Evolutionary conservation across 2,888 invertebrate species (phyloP).

Genomic region (Periphyllus acericola): DNA sequence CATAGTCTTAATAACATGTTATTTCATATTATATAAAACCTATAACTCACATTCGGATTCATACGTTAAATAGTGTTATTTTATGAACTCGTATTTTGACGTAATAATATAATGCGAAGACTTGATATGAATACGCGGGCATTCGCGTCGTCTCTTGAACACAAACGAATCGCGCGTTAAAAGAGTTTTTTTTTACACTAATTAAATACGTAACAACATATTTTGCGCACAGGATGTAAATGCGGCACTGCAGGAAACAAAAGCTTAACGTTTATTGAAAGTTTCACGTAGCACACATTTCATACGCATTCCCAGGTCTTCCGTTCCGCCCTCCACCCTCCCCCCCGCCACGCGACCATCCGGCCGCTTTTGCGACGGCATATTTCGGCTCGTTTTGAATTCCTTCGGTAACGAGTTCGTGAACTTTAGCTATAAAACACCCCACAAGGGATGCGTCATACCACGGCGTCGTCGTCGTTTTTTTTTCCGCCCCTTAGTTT

Average conservation of each 20-base stretch:
- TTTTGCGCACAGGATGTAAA: background rate
- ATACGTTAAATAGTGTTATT: background rate
- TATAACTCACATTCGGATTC: no score
- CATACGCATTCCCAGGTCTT: constrained; percentile 13
- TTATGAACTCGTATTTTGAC: background rate
- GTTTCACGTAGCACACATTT: constrained; percentile 33
- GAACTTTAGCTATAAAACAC: constrained; percentile 17
- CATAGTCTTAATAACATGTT: no score
- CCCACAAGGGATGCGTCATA: background rate
- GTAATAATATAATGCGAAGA: background rate
- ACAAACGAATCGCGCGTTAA: no score
- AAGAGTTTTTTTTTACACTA: no score
- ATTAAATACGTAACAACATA: background rate
- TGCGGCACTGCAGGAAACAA: background rate
- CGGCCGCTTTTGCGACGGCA: background rate
- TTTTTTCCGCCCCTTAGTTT: background rate
- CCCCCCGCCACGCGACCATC: background rate
- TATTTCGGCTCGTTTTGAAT: constrained; percentile 39
- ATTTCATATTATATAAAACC: no score
- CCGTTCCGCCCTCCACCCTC: background rate
- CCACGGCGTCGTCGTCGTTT: background rate
- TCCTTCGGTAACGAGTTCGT: background rate
- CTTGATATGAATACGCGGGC: background rate
- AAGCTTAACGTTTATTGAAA: constrained; percentile 44
- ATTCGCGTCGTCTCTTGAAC: no score